These are phyloP conservation scores for Theristicus caerulescens DNA, from an alignment of 2,113 vertebrate species.

Conservation along the genomic window DNA sequence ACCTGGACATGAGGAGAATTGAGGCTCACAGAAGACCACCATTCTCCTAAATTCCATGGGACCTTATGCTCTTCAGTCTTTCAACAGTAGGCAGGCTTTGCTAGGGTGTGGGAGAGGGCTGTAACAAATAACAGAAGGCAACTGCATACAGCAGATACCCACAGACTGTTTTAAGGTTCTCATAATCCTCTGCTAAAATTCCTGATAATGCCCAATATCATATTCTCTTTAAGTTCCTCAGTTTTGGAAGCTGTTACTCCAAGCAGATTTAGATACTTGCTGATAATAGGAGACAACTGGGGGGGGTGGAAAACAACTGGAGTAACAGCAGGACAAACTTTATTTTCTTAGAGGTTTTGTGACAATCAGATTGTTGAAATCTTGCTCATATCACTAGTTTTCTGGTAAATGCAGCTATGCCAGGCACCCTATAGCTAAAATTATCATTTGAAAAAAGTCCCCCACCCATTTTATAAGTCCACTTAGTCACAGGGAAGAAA, in stretches of 20 bases:
- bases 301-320: accelerated
- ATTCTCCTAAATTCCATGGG: background rate
- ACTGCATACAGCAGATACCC: accelerated
- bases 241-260: background rate
- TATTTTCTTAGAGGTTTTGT: background rate
- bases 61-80: background rate
- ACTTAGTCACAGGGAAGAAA: background rate
- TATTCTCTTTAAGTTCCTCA: background rate
- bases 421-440: background rate
- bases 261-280: background rate
- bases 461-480: background rate
- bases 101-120: background rate
- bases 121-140: background rate
- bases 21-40: background rate
- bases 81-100: accelerated
- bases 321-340: background rate
- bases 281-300: background rate
- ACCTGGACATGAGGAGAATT: background rate
- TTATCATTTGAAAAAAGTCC: background rate
- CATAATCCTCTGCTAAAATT: background rate
- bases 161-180: background rate
- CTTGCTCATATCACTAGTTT: background rate
- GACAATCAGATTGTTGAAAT: background rate
- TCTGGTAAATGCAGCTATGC: background rate
- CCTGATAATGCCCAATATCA: accelerated